phyloP scores from a whole-genome alignment of 2,797 vertebrate species.

The Bradypus variegatus region DNA sequence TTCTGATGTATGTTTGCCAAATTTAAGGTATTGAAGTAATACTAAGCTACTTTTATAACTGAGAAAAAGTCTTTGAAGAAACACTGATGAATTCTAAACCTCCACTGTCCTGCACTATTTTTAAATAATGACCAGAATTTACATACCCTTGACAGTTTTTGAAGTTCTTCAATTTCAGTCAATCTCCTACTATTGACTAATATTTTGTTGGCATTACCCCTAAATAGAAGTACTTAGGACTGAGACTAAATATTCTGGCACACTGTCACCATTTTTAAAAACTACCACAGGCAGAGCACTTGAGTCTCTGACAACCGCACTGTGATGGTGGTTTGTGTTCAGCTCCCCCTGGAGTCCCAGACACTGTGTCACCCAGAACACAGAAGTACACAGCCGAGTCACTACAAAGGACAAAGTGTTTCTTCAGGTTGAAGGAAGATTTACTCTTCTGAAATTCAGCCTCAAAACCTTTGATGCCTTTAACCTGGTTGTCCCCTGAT shows the following conservation, averaged over 20 bases:
- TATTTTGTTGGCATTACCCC: background rate
- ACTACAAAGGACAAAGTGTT: background rate
- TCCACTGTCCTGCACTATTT: background rate
- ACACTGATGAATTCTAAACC: background rate
- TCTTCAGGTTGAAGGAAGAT: too few relatives aligned
- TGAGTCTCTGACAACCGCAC: background rate
- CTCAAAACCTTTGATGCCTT: background rate
- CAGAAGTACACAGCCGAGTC: conserved; percentile 7
- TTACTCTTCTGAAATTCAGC: background rate
- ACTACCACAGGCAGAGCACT: background rate
- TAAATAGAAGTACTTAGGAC: background rate
- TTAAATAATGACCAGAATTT: background rate
- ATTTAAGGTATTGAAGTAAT: background rate
- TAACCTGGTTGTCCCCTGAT: background rate
- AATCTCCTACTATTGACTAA: background rate
- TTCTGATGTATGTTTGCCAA: background rate
- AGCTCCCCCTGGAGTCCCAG: background rate
- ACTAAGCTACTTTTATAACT: background rate
- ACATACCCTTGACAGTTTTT: background rate
- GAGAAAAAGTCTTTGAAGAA: background rate
- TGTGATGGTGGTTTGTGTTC: background rate
- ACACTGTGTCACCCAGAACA: background rate
- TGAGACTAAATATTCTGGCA: background rate
- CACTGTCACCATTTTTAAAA: background rate
- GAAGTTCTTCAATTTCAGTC: background rate